Evolutionary conservation across 1,140 invertebrate species (phyloP).

Genomic region (Daktulosphaira vitifoliae): DNA sequence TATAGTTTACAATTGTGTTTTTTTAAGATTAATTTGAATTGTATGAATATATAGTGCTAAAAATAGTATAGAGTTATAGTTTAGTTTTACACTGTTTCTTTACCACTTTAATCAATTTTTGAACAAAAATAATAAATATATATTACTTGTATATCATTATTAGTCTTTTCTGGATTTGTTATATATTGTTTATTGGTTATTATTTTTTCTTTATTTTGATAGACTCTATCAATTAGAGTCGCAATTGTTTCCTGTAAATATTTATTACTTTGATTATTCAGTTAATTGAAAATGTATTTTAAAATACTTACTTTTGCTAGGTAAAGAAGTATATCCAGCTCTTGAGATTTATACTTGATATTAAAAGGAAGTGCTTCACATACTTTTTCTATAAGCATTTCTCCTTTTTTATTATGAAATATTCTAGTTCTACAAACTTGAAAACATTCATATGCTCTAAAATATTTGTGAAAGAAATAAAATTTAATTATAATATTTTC

Average conservation of each 20-base stretch:
- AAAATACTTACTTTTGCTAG: neutral
- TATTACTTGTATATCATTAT: too few relatives aligned
- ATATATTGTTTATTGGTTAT: neutral
- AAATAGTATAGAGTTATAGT: too few relatives aligned
- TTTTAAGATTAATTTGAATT: too few relatives aligned
- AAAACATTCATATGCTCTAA: neutral
- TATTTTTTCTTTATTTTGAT: neutral
- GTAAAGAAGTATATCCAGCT: neutral
- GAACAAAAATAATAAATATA: too few relatives aligned
- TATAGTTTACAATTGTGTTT: too few relatives aligned
- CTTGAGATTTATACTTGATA: neutral
- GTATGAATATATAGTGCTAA: too few relatives aligned
- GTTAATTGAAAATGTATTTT: neutral
- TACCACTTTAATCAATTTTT: too few relatives aligned
- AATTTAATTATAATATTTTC: too few relatives aligned
- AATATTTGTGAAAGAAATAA: neutral
- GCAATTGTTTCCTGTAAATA: conserved; percentile 1
- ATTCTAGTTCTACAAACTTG: neutral
- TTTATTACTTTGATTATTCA: neutral
- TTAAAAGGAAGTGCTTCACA: neutral
- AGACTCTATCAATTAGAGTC: neutral
- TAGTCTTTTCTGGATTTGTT: too few relatives aligned
- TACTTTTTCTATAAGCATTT: neutral
- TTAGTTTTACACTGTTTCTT: too few relatives aligned
- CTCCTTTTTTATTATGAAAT: neutral